These are phyloP conservation scores for Conomelus anceps DNA, from an alignment of 2,888 invertebrate species.

Conservation along the genomic window DNA sequence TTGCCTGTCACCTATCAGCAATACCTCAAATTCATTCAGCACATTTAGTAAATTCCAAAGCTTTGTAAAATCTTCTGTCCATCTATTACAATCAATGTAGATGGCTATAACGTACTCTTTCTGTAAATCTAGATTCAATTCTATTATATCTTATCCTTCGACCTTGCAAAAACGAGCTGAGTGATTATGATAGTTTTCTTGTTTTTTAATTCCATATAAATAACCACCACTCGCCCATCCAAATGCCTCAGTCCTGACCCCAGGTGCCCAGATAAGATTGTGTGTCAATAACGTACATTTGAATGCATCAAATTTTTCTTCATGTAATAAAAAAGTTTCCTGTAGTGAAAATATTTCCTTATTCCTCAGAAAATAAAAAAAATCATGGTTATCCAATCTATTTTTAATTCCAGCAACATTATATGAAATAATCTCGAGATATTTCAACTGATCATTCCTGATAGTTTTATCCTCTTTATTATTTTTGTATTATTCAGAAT, in stretches of 20 bases:
- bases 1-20: neutral
- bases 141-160: neutral
- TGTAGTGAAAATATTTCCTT: neutral
- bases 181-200: neutral
- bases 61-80: neutral
- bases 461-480: neutral
- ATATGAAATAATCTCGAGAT: neutral
- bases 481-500: neutral
- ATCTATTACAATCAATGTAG: neutral
- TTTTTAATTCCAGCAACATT: neutral
- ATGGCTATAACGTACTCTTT: neutral
- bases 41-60: neutral
- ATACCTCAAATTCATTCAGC: neutral
- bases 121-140: neutral
- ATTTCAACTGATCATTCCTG: too few relatives aligned
- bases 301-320: neutral
- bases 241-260: neutral
- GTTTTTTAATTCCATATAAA: neutral
- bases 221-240: neutral
- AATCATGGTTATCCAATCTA: neutral
- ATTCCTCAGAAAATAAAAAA: neutral
- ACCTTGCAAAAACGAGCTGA: neutral
- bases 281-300: neutral
- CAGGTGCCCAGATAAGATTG: neutral
- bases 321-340: neutral